Conservation (phyloP, 2,797 vertebrate species). For the Kryptopterus vitreolus region DNA sequence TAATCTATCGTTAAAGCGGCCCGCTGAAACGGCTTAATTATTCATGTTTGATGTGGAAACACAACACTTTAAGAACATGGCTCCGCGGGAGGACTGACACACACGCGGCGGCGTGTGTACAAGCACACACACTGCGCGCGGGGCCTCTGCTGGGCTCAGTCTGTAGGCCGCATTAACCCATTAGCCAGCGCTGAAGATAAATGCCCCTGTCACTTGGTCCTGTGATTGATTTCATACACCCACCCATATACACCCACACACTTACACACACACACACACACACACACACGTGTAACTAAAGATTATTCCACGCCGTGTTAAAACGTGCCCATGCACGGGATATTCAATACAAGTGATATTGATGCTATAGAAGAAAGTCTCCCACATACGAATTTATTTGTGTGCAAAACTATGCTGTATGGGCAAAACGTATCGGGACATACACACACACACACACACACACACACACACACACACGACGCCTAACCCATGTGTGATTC, state of each 20-base stretch:
- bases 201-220: slow-evolving; percentile 76
- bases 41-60: slow-evolving; percentile 80
- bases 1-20: slow-evolving; percentile 75
- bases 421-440: no score
- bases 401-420: background rate
- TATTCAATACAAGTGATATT: background rate
- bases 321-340: slow-evolving; percentile 41
- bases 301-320: slow-evolving; percentile 14
- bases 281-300: slow-evolving; percentile 30
- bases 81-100: slow-evolving; percentile 76
- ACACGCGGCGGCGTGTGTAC: slow-evolving; percentile 70
- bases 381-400: background rate
- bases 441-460: no score
- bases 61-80: slow-evolving; percentile 75
- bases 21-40: slow-evolving; percentile 80
- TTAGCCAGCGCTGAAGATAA: slow-evolving; percentile 76
- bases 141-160: slow-evolving; percentile 69
- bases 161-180: slow-evolving; percentile 66
- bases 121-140: slow-evolving; percentile 70
- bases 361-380: background rate
- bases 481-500: no score
- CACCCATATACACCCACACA: slow-evolving; percentile 20
- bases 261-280: slow-evolving; percentile 38
- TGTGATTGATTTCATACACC: slow-evolving; percentile 78
- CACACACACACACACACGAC: no score